Conservation (phyloP, 2,113 vertebrate species). For the Salvelinus namaycush region DNA sequence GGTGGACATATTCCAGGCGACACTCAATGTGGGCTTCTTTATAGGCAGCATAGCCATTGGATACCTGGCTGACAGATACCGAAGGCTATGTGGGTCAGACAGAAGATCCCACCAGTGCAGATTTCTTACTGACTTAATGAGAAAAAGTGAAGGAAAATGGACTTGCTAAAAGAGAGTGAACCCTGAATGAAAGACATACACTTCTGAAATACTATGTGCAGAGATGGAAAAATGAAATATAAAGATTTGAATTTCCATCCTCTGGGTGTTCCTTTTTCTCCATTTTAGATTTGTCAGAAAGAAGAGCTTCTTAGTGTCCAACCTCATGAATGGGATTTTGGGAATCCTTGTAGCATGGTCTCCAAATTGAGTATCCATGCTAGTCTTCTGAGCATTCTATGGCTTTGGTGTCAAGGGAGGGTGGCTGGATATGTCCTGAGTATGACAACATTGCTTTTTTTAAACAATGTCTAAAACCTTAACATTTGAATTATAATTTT, state of each 20-base stretch:
- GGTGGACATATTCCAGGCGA: constrained; percentile 88
- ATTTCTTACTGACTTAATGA: too few species aligned
- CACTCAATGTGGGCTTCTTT: constrained; percentile 89
- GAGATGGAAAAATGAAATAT: too few species aligned
- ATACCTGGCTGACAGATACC: constrained; percentile 92
- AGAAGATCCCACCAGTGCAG: too few species aligned
- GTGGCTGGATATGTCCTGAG: constrained; percentile 89
- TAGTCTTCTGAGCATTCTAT: constrained; percentile 87
- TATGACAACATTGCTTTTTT: constrained; percentile 63
- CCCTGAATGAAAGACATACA: too few species aligned
- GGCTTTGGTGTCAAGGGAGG: constrained; percentile 92
- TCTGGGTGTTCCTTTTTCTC: constrained; percentile 75
- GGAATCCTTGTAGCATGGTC: constrained; percentile 87
- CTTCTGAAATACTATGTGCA: too few species aligned
- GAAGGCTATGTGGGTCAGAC: neutral
- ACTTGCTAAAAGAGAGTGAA: too few species aligned
- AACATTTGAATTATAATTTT: too few species aligned
- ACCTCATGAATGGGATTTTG: constrained; percentile 79
- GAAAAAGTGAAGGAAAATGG: too few species aligned
- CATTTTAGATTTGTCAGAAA: constrained; percentile 85
- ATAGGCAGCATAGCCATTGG: constrained; percentile 85
- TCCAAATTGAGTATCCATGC: constrained; percentile 81
- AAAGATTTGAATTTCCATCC: neutral
- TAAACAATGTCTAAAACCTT: constrained; percentile 56
- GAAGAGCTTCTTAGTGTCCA: constrained; percentile 83